Conservation (phyloP, 2,113 vertebrate genomes). For the Marcusenius ussheri region DNA sequence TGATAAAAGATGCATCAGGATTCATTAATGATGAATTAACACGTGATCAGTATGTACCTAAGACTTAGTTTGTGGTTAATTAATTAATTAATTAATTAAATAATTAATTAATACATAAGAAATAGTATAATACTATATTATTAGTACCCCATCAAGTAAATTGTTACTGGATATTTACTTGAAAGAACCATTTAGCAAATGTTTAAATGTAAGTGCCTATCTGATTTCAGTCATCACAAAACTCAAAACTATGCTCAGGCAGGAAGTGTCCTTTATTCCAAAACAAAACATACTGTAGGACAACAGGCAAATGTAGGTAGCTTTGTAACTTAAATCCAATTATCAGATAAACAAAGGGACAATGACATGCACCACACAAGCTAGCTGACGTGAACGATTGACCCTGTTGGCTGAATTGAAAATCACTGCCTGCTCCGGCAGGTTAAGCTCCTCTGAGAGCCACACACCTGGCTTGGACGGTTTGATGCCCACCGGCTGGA, state of each 20-base stretch:
- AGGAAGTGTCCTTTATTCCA: background rate
- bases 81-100: too few species aligned
- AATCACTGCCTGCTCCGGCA: slow-evolving; percentile 65
- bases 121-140: too few species aligned
- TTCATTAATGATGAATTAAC: too few species aligned
- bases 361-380: background rate
- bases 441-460: slow-evolving; percentile 54
- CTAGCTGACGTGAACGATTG: background rate
- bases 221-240: background rate
- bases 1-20: too few species aligned
- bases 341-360: background rate
- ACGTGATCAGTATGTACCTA: too few species aligned
- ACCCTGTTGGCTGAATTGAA: slow-evolving; percentile 46
- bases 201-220: background rate
- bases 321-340: background rate
- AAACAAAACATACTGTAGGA: background rate
- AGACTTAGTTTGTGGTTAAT: too few species aligned
- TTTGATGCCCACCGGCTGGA: slow-evolving; percentile 98
- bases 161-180: background rate
- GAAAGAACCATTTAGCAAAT: background rate
- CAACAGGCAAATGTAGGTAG: background rate
- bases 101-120: too few species aligned
- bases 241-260: background rate
- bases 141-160: too few species aligned
- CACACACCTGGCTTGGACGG: slow-evolving; percentile 92